phyloP scores from a whole-genome alignment of 2,797 vertebrate genomes.

The Poecilia wingei region DNA sequence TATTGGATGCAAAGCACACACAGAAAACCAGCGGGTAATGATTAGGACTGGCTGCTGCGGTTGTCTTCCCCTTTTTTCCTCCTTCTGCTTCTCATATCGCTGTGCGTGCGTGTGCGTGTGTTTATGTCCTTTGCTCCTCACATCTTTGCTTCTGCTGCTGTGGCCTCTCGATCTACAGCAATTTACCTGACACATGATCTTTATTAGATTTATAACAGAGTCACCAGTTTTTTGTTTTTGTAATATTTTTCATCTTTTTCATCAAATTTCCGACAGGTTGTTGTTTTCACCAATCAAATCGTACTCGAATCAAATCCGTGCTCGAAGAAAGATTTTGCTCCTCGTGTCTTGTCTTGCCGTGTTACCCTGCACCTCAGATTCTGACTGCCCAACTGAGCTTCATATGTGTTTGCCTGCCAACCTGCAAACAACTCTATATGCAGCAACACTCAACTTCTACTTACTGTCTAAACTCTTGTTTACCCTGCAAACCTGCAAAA shows the following conservation, averaged over 20 bases:
- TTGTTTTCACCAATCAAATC: background rate
- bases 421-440: background rate
- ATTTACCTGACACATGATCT: background rate
- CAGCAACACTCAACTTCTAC: background rate
- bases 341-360: background rate
- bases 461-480: background rate
- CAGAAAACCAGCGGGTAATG: conserved; percentile 1
- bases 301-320: background rate
- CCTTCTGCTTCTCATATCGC: background rate
- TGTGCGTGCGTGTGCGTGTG: background rate
- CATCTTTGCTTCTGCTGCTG: background rate
- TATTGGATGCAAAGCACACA: background rate
- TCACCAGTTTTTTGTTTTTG: background rate
- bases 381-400: background rate
- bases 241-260: background rate
- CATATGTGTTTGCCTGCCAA: background rate
- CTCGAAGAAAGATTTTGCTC: background rate
- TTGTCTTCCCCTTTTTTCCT: background rate
- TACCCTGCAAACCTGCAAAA: background rate
- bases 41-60: background rate
- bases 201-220: background rate
- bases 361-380: background rate
- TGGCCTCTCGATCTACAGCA: background rate
- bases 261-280: background rate
- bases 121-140: background rate